Evolutionary conservation across 1,140 invertebrate species (phyloP).

Genomic region (Neuroterus valhalla): DNA sequence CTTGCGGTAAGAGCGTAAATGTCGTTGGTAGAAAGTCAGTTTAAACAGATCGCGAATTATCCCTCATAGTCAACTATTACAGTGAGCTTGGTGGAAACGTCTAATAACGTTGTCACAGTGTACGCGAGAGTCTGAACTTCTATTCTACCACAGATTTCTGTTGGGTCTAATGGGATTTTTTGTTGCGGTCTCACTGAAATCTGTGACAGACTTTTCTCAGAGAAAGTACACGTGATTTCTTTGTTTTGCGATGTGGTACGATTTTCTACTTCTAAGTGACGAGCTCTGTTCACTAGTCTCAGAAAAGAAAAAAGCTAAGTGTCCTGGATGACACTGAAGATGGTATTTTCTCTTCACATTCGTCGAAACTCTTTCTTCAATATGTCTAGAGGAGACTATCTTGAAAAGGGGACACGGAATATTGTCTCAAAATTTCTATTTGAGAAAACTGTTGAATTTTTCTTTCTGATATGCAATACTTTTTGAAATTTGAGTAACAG

Average conservation of each 20-base stretch:
- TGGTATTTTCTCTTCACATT: constrained; percentile 2
- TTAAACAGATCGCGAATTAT: constrained; percentile 22
- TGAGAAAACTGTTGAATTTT: neutral
- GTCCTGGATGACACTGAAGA: neutral
- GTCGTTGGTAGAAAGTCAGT: constrained; percentile 18
- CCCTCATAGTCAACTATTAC: constrained; percentile 15
- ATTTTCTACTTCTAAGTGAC: constrained; percentile 25
- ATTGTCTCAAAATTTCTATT: neutral
- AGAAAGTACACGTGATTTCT: constrained; percentile 25
- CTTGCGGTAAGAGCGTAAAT: constrained; percentile 3
- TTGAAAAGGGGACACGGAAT: neutral
- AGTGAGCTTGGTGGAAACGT: constrained; percentile 19
- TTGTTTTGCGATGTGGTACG: constrained; percentile 28
- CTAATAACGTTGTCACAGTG: constrained; percentile 26
- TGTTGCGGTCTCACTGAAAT: constrained; percentile 1
- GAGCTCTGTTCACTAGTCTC: constrained; percentile 1
- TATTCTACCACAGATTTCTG: constrained; percentile 10
- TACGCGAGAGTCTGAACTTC: constrained; percentile 12
- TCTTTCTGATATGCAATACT: constrained; percentile 38
- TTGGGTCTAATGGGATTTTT: constrained; percentile 17
- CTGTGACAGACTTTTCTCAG: constrained; percentile 27
- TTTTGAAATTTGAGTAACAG: too few species aligned
- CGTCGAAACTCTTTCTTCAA: constrained; percentile 3
- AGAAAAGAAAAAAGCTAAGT: neutral
- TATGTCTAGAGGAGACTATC: too few species aligned